phyloP scores from a whole-genome alignment of 2,797 vertebrate species.

The Sebastes trivittatus region DNA sequence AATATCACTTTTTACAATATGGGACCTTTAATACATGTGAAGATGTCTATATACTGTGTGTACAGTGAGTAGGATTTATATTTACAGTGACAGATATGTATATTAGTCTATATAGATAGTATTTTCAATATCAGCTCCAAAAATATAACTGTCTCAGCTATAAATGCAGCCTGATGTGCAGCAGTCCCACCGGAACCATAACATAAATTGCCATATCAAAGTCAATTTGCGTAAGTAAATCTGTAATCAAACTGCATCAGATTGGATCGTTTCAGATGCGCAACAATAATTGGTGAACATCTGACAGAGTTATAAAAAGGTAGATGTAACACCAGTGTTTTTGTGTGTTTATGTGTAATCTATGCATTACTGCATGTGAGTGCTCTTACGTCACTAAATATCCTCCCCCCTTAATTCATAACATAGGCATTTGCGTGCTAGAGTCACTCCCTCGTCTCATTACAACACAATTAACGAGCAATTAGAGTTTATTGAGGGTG shows the following conservation, averaged over 20 bases:
- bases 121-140: background rate
- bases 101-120: too few relatives aligned
- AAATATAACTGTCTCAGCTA: background rate
- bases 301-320: background rate
- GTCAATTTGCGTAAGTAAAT: background rate
- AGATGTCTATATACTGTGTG: too few relatives aligned
- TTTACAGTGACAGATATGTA: too few relatives aligned
- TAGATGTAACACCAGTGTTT: background rate
- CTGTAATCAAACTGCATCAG: slow-evolving; percentile 3
- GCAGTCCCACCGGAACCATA: background rate
- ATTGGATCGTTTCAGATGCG: background rate
- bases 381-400: slow-evolving; percentile 9
- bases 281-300: background rate
- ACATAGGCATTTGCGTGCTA: slow-evolving; percentile 49
- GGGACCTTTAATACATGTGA: too few relatives aligned
- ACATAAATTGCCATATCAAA: slow-evolving; percentile 4
- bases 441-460: slow-evolving; percentile 75
- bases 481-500: slow-evolving; percentile 79
- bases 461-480: slow-evolving; percentile 80
- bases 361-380: background rate
- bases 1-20: too few relatives aligned
- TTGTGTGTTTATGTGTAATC: background rate
- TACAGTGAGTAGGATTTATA: too few relatives aligned
- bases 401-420: slow-evolving; percentile 48
- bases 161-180: background rate